A percentile compares a stretch with the other conserved stretches of the same genome.
Evolutionary conservation across 1,140 invertebrate species (phyloP).

Genomic region (Ectropis grisescens): DNA sequence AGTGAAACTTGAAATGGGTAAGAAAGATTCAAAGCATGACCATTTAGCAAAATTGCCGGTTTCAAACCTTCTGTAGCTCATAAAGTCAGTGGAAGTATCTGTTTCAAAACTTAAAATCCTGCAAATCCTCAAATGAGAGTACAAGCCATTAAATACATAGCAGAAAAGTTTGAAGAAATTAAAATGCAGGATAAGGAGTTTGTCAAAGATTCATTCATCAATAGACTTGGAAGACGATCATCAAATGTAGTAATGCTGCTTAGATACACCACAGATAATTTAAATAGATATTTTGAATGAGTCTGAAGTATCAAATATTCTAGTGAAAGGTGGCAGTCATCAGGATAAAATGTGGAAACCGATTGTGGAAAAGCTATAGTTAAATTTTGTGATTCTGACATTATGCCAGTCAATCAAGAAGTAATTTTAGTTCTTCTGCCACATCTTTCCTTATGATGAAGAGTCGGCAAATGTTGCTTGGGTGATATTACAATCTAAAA

Average conservation of each 20-base stretch:
- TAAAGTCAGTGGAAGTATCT: conserved; percentile 68
- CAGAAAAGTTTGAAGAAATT: conserved; percentile 63
- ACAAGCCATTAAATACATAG: conserved; percentile 73
- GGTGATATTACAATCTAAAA: conserved; percentile 65
- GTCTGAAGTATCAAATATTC: conserved; percentile 30
- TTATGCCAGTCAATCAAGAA: conserved; percentile 42
- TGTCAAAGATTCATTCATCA: conserved; percentile 70
- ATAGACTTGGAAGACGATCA: conserved; percentile 73
- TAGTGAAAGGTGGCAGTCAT: conserved; percentile 36
- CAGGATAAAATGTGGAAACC: conserved; percentile 43
- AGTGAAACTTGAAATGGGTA: conserved; percentile 54
- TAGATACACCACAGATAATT: conserved; percentile 50
- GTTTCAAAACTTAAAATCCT: conserved; percentile 78
- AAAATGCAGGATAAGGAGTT: conserved; percentile 66
- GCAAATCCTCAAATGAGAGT: conserved; percentile 72
- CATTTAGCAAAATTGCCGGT: conserved; percentile 49
- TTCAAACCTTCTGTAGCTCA: conserved; percentile 69
- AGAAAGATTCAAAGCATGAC: too few relatives aligned
- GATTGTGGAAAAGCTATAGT: conserved; percentile 45
- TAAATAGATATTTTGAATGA: conserved; percentile 53
- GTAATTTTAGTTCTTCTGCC: conserved; percentile 69
- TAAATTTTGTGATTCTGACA: conserved; percentile 50
- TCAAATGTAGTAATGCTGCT: conserved; percentile 67
- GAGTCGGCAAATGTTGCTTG: conserved; percentile 58
- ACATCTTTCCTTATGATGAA: conserved; percentile 71